Evolutionary conservation across 2,797 vertebrate genomes (phyloP).

Genomic region (Pangasius macronema): DNA sequence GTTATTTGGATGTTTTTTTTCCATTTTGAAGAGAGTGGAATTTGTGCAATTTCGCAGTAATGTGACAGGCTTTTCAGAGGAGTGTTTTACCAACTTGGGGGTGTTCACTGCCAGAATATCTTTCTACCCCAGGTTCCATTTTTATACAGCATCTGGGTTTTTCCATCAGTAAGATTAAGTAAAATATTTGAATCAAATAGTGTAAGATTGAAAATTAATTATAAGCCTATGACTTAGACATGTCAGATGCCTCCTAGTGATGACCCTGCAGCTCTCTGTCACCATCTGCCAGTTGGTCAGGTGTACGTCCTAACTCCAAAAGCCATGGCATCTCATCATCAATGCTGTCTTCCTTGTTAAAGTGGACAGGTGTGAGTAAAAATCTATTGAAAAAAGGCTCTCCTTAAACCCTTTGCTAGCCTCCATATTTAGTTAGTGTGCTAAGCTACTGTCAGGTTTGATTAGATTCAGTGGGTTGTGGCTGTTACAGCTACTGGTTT

Average conservation of each 20-base stretch:
- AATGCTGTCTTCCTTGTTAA: not conserved
- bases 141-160: not conserved
- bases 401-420: not conserved
- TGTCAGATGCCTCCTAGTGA: not conserved
- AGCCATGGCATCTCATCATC: not conserved
- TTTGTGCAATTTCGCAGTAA: not conserved
- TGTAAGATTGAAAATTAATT: not conserved
- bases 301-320: not conserved
- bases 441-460: not conserved
- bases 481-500: not conserved
- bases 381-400: not conserved
- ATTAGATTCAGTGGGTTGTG: not conserved
- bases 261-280: not conserved
- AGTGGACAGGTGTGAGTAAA: not conserved
- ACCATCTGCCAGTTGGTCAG: not conserved
- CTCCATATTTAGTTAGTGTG: not conserved
- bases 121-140: not conserved
- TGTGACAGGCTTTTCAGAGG: not conserved
- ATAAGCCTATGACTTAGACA: not conserved
- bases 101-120: not conserved
- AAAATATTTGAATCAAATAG: not conserved
- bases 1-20: not conserved
- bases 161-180: not conserved
- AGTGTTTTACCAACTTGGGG: not conserved
- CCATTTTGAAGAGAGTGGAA: not conserved